Evolutionary conservation across 2,113 vertebrate genomes (phyloP).

Genomic region (Silurus glanis): DNA sequence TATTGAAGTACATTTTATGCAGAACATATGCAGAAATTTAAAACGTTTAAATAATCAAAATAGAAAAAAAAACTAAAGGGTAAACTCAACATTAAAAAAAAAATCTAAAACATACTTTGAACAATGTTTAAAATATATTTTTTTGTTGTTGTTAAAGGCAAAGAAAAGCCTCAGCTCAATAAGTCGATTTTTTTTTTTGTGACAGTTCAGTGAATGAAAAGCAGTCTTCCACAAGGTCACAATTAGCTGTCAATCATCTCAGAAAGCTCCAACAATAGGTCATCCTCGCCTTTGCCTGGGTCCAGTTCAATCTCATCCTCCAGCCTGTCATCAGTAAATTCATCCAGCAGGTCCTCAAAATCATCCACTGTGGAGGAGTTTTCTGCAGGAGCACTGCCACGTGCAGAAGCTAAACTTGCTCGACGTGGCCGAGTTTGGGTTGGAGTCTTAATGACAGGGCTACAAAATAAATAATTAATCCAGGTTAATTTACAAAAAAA

Average conservation of each 20-base stretch:
- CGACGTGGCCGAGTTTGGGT: constrained; percentile 69
- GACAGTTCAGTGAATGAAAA: not conserved
- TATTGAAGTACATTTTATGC: not conserved
- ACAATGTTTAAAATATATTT: not conserved
- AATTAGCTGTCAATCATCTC: constrained; percentile 91
- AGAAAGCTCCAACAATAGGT: constrained; percentile 89
- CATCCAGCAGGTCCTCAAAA: constrained; percentile 89
- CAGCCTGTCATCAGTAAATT: constrained; percentile 88
- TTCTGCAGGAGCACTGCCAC: constrained; percentile 59
- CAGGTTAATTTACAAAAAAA: not conserved
- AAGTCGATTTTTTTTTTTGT: not conserved
- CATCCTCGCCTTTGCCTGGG: constrained; percentile 86
- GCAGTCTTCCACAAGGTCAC: not conserved
- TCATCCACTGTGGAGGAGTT: constrained; percentile 79
- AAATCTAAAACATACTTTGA: not conserved
- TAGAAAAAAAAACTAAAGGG: constrained; percentile 24
- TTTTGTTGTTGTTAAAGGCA: not conserved
- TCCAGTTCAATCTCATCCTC: constrained; percentile 86
- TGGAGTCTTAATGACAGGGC: constrained; percentile 53
- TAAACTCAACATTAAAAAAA: not conserved
- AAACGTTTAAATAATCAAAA: constrained; percentile 16
- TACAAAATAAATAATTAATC: constrained; percentile 52
- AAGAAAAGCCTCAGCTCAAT: not conserved
- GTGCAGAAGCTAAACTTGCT: constrained; percentile 65
- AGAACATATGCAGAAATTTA: constrained; percentile 23